Evolutionary conservation across 2,888 invertebrate species (phyloP).

Genomic region (Anodontia alba): DNA sequence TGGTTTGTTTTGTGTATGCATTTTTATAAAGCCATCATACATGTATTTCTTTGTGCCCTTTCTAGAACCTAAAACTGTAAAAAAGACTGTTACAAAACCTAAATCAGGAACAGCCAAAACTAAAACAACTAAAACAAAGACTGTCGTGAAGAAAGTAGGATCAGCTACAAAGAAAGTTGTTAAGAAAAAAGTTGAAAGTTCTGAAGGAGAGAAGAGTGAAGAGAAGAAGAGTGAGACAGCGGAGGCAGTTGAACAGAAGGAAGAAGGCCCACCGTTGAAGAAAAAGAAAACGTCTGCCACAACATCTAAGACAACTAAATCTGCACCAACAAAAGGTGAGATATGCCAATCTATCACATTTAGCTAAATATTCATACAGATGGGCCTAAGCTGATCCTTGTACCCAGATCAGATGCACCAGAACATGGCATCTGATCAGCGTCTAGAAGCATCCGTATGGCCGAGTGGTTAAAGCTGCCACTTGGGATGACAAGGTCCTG

Average conservation of each 20-base stretch:
- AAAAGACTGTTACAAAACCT: constrained; percentile 56
- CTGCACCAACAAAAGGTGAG: background rate
- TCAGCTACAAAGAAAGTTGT: constrained; percentile 45
- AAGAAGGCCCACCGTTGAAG: constrained; percentile 18
- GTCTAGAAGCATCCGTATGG: too few relatives aligned
- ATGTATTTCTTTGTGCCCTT: too few relatives aligned
- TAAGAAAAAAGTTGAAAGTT: constrained; percentile 54
- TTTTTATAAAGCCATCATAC: too few relatives aligned
- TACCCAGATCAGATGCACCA: too few relatives aligned
- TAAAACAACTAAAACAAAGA: background rate
- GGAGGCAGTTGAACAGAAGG: constrained; percentile 19
- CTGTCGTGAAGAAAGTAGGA: background rate
- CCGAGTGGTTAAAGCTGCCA: too few relatives aligned
- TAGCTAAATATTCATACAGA: background rate
- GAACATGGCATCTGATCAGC: too few relatives aligned
- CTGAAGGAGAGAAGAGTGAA: constrained; percentile 30
- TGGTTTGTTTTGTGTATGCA: too few relatives aligned
- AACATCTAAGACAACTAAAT: background rate
- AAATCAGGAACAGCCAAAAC: constrained; percentile 47
- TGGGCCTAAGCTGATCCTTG: too few relatives aligned
- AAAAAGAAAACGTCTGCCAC: background rate
- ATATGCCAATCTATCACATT: background rate
- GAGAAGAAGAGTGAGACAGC: constrained; percentile 24
- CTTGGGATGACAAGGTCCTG: too few relatives aligned
- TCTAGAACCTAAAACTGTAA: constrained; percentile 22